Percentiles rank a stretch among this genome's conserved stretches.
Evolutionary conservation across 1,140 invertebrate species (phyloP).

Genomic region (Brachionus paranguensis): DNA sequence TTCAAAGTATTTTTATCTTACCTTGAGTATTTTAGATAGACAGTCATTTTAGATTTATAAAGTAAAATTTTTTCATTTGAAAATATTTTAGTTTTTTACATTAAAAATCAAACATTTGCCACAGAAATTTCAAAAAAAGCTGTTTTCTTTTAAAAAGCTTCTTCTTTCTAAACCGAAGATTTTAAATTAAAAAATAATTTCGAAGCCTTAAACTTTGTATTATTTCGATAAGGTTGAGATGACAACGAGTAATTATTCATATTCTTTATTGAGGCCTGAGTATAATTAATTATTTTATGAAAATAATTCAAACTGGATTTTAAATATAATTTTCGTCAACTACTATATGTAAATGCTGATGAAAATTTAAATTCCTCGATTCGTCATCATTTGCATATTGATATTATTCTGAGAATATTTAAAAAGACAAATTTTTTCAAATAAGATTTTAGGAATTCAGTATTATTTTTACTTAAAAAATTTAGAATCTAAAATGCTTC

Average conservation of each 20-base stretch:
- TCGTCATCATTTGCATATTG: neutral
- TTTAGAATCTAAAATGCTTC: neutral
- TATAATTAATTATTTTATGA: conserved; percentile 21
- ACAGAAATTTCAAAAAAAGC: neutral
- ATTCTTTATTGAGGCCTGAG: neutral
- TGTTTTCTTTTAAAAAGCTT: neutral
- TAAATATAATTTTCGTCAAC: neutral
- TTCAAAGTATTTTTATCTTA: neutral
- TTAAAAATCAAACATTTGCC: neutral
- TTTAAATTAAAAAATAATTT: neutral
- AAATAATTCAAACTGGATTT: neutral
- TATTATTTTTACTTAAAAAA: neutral
- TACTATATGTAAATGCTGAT: neutral
- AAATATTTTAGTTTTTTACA: neutral
- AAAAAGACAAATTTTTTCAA: neutral
- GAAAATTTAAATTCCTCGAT: neutral
- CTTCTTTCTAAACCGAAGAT: neutral
- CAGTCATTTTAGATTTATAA: neutral
- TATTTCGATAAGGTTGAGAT: conserved; percentile 27
- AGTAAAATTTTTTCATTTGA: neutral
- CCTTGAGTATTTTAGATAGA: neutral
- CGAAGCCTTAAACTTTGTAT: neutral
- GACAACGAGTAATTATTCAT: neutral
- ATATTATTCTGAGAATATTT: neutral
- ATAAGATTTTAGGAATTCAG: neutral